Evolutionary conservation across 1,140 invertebrate genomes (phyloP).

Genomic region (Melitaea cinxia): DNA sequence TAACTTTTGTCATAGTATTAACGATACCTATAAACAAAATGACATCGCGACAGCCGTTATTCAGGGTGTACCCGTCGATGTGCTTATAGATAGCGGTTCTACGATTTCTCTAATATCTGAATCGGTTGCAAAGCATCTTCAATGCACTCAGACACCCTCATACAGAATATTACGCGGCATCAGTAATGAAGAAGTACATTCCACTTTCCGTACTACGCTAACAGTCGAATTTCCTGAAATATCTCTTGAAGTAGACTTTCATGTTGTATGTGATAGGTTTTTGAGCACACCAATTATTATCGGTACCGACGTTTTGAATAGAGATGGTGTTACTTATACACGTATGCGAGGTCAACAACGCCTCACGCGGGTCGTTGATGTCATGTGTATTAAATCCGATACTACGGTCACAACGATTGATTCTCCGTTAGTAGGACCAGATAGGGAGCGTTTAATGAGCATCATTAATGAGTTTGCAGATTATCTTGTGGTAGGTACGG

Average conservation of each 20-base stretch:
- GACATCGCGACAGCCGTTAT: not conserved
- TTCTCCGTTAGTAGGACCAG: not conserved
- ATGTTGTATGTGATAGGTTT: not conserved
- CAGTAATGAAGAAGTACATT: conserved; percentile 31
- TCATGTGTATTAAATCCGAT: not conserved
- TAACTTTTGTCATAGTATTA: not conserved
- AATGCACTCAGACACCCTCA: not conserved
- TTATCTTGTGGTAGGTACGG: conserved; percentile 11
- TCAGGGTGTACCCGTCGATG: not conserved
- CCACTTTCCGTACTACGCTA: not conserved
- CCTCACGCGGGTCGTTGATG: not conserved
- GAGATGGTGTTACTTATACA: not conserved
- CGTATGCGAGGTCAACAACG: not conserved
- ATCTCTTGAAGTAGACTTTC: conserved; percentile 1
- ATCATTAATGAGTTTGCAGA: conserved; percentile 5
- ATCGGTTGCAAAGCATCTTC: not conserved
- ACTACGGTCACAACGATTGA: not conserved
- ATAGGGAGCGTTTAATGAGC: not conserved
- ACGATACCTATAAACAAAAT: not conserved
- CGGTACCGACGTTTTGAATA: conserved; percentile 10
- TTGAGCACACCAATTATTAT: not conserved
- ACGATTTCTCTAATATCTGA: not conserved
- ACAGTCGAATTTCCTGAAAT: conserved; percentile 8
- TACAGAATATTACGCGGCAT: conserved; percentile 6
- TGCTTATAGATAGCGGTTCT: conserved; percentile 1